phyloP scores from a whole-genome alignment of 2,113 vertebrate genomes.

The Psittacara wagleri region DNA sequence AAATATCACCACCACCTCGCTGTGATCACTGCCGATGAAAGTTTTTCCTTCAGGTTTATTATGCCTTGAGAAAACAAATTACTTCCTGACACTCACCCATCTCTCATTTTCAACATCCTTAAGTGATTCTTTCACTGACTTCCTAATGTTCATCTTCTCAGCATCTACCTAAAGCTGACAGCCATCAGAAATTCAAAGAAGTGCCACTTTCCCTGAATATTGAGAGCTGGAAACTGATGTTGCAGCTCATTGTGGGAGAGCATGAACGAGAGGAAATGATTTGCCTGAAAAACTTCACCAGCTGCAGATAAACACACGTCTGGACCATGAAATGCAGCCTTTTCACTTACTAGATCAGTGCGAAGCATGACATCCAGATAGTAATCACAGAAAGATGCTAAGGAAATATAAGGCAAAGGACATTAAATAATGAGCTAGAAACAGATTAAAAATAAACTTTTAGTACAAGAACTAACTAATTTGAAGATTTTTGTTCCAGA shows the following conservation, averaged over 20 bases:
- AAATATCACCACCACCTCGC: background rate
- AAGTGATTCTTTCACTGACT: constrained; percentile 2
- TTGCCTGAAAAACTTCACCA: background rate
- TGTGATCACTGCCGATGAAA: constrained; percentile 15
- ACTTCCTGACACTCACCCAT: background rate
- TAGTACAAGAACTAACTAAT: background rate
- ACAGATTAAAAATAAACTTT: background rate
- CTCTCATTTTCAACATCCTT: constrained; percentile 22
- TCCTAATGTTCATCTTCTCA: background rate
- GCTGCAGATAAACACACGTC: background rate
- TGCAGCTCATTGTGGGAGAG: background rate
- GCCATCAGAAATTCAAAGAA: constrained; percentile 27
- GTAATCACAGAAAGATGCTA: background rate
- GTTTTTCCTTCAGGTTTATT: constrained; percentile 42
- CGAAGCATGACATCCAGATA: background rate
- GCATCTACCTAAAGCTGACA: background rate
- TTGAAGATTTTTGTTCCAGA: background rate
- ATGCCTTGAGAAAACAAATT: constrained; percentile 26
- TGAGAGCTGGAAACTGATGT: background rate
- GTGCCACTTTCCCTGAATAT: background rate
- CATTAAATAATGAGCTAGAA: background rate
- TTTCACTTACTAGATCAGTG: background rate
- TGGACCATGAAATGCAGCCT: background rate
- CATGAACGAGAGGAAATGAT: background rate
- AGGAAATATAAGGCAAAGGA: background rate